Conservation (phyloP, 2,888 invertebrate species). For the Phaonia tiefii region DNA sequence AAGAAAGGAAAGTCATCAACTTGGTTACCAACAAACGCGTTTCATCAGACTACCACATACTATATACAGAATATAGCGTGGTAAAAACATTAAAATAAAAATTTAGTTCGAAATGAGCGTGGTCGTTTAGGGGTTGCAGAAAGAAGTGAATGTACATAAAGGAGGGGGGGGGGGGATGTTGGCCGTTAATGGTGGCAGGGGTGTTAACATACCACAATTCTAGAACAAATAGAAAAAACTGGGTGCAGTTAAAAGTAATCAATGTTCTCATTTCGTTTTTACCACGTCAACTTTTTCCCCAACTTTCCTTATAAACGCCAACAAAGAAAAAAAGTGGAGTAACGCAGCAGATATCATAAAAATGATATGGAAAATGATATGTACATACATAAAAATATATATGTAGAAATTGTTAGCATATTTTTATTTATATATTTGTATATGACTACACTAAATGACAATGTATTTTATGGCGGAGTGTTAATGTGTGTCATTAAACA, state of each 20-base stretch:
- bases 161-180: not conserved
- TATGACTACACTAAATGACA: no score
- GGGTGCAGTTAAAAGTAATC: constrained; percentile 80
- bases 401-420: not conserved
- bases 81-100: constrained; percentile 62
- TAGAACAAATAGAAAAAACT: constrained; percentile 42
- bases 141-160: no score
- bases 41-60: no score
- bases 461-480: no score
- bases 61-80: constrained; percentile 48
- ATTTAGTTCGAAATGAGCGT: constrained; percentile 38
- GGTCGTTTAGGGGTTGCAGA: not conserved
- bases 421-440: no score
- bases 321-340: constrained; percentile 28
- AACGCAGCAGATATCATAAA: constrained; percentile 66
- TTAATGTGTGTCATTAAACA: no score
- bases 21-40: not conserved
- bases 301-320: constrained; percentile 19
- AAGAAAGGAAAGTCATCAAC: constrained; percentile 39
- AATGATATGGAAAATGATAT: constrained; percentile 70
- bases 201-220: not conserved
- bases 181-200: not conserved
- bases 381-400: constrained; percentile 54
- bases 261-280: constrained; percentile 71
- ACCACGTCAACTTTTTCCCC: constrained; percentile 5